These are phyloP conservation scores for Trididemnum miniatum DNA, from an alignment of 23 tunicate genomes.

Conservation along the genomic window DNA sequence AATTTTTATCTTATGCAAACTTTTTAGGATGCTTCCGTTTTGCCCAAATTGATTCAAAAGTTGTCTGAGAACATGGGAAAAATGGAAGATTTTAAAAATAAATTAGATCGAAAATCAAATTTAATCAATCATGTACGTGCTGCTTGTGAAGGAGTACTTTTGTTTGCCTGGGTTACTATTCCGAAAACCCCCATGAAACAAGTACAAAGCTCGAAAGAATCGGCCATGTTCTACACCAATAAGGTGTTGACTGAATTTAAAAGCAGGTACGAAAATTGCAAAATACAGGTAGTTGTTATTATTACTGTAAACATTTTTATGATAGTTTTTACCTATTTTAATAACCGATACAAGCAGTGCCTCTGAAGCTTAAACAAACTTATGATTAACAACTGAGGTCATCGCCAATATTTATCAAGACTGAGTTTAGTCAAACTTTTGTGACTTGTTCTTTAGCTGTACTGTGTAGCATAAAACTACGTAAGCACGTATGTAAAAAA, in stretches of 20 bases:
- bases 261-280: slow-evolving; percentile 35
- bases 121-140: slow-evolving; percentile 48
- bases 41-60: slow-evolving; percentile 16
- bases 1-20: no score
- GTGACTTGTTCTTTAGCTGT: no score
- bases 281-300: no score
- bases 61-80: slow-evolving; percentile 33
- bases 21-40: slow-evolving; percentile 17
- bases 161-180: slow-evolving; percentile 76
- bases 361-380: no score
- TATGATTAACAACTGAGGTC: no score
- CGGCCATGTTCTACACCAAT: slow-evolving; percentile 91
- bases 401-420: no score
- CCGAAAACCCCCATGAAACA: slow-evolving; percentile 76
- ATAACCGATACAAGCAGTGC: no score
- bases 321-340: no score
- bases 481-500: no score
- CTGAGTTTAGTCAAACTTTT: no score
- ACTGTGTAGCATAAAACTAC: no score
- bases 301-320: no score
- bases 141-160: slow-evolving; percentile 54
- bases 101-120: slow-evolving; percentile 37
- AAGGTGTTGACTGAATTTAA: slow-evolving; percentile 72
- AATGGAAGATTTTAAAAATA: slow-evolving; percentile 19
- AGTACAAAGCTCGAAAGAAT: slow-evolving; percentile 68